A percentile compares a stretch with the other conserved stretches of the same genome.
Evolutionary conservation across 53 echinoderm and acorn worm genomes (phyloP).

Genomic region (Arbacia lixula): DNA sequence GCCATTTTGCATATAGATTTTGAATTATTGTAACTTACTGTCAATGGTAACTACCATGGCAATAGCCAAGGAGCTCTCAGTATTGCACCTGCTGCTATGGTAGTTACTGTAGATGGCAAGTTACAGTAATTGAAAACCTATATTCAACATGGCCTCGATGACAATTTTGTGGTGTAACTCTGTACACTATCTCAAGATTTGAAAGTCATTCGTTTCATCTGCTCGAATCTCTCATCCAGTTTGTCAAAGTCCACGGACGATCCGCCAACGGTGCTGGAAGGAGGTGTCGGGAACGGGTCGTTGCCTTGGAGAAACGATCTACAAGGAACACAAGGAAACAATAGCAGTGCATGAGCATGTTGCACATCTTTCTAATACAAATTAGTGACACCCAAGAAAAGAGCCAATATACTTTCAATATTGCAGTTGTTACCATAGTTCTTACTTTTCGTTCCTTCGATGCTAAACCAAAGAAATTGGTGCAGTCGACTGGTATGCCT

Average conservation of each 20-base stretch:
- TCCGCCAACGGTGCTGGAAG: conserved; percentile 7
- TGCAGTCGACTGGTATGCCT: no score
- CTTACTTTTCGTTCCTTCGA: no score
- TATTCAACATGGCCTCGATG: no score
- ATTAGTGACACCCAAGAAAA: background rate
- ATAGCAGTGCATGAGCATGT: background rate
- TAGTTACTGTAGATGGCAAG: background rate
- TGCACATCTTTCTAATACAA: background rate
- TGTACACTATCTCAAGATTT: no score
- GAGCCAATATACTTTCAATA: background rate
- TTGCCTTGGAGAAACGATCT: background rate
- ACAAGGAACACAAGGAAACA: background rate
- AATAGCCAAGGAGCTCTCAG: no score
- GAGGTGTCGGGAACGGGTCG: background rate
- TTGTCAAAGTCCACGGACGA: conserved; percentile 84
- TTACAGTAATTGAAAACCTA: background rate
- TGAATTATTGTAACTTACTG: no score
- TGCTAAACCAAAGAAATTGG: no score
- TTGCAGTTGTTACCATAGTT: background rate
- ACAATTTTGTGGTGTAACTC: no score
- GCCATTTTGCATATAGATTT: no score
- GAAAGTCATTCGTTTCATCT: conserved; percentile 58
- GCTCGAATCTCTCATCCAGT: conserved; percentile 71
- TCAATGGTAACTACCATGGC: no score
- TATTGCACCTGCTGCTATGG: no score